Percentiles rank a stretch among this genome's conserved stretches.
Evolutionary conservation across 1,140 invertebrate species (phyloP).

Genomic region (Pseudomyrmex concolor): DNA sequence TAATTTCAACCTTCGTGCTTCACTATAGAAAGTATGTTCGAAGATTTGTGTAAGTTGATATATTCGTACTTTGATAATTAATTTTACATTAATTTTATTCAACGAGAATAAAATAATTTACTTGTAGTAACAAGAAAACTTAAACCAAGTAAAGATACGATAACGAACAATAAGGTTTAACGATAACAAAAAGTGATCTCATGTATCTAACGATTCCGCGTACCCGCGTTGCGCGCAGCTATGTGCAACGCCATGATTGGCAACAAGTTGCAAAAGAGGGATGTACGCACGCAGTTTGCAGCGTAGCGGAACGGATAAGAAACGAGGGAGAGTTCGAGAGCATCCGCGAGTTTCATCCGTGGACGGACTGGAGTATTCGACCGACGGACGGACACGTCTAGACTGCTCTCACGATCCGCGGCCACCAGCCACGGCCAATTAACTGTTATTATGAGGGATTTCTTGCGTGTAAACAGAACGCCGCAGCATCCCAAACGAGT

Average conservation of each 20-base stretch:
- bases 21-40: too few species aligned
- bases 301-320: conserved; percentile 40
- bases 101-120: too few species aligned
- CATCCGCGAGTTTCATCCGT: conserved; percentile 37
- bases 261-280: conserved; percentile 56
- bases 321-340: conserved; percentile 41
- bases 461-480: conserved; percentile 75
- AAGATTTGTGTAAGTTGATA: too few species aligned
- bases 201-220: conserved; percentile 70
- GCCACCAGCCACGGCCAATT: conserved; percentile 74
- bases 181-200: conserved; percentile 25
- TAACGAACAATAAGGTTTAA: conserved; percentile 17
- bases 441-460: conserved; percentile 79
- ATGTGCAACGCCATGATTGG: conserved; percentile 62
- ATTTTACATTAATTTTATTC: too few species aligned
- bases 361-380: conserved; percentile 49
- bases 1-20: too few species aligned
- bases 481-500: conserved; percentile 44
- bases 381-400: conserved; percentile 65
- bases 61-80: too few species aligned
- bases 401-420: conserved; percentile 66
- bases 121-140: neutral
- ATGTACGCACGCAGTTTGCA: conserved; percentile 33
- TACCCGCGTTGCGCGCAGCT: conserved; percentile 64
- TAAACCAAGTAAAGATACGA: neutral